Evolutionary conservation across 2,113 vertebrate species (phyloP).

Genomic region (Aepyceros melampus): DNA sequence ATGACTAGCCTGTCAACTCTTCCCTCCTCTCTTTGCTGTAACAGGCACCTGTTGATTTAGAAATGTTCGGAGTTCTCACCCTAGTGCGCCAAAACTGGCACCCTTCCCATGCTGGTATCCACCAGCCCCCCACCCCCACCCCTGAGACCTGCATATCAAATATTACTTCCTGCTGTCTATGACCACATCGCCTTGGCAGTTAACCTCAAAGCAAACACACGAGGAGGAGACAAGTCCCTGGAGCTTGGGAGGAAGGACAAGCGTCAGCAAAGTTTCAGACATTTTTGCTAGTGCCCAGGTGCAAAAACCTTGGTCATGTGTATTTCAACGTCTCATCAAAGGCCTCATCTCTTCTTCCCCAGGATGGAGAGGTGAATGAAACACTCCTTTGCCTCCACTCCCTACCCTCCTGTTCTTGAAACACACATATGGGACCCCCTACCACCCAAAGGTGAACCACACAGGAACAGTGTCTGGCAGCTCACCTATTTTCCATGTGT

Average conservation of each 20-base stretch:
- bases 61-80: background rate
- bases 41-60: slow-evolving; percentile 7
- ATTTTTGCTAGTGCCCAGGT: background rate
- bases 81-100: background rate
- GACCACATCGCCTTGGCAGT: slow-evolving; percentile 45
- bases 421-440: background rate
- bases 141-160: background rate
- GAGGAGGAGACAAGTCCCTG: background rate
- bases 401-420: background rate
- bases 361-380: background rate
- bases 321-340: background rate
- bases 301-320: background rate
- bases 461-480: background rate
- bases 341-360: background rate
- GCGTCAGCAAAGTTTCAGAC: background rate
- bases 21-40: background rate
- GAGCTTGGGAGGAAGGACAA: background rate
- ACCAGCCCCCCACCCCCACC: background rate
- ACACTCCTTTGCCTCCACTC: background rate
- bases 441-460: background rate
- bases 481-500: background rate
- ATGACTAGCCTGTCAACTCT: background rate
- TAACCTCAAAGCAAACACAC: slow-evolving; percentile 56
- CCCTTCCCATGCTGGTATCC: background rate
- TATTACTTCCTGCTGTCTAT: slow-evolving; percentile 46